Evolutionary conservation across 1,140 invertebrate genomes (phyloP).

Genomic region (Sipha flava): DNA sequence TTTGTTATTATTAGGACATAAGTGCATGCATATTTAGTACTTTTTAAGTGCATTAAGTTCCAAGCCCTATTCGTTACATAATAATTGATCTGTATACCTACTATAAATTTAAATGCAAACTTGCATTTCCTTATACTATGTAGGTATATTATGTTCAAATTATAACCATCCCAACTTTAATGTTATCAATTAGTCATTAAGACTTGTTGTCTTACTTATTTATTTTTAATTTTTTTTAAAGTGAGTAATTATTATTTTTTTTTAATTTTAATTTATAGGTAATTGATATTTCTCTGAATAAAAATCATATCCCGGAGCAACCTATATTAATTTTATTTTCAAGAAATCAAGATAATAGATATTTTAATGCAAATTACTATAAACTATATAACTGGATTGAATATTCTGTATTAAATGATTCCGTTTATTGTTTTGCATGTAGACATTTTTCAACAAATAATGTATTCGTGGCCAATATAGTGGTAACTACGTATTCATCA

Average conservation of each 20-base stretch:
- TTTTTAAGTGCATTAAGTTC: no score
- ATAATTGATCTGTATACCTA: no score
- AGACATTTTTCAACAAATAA: background rate
- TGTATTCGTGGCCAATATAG: background rate
- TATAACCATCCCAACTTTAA: no score
- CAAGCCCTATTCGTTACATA: no score
- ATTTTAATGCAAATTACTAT: background rate
- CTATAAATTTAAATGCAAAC: no score
- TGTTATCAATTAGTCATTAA: no score
- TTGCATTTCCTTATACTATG: no score
- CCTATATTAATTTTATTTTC: background rate
- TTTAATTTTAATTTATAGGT: no score
- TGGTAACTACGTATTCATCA: background rate
- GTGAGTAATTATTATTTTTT: background rate
- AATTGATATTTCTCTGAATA: background rate
- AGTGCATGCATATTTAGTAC: no score
- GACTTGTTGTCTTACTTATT: no score
- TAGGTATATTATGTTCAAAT: no score
- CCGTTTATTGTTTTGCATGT: background rate
- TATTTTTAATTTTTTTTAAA: background rate
- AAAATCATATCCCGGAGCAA: background rate
- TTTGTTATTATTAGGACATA: no score
- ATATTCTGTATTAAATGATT: background rate
- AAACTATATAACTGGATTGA: background rate
- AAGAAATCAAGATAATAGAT: background rate